Base-by-base conservation (phyloP, 2,113 vertebrate genomes). In the Rhinoptilus africanus region DNA sequence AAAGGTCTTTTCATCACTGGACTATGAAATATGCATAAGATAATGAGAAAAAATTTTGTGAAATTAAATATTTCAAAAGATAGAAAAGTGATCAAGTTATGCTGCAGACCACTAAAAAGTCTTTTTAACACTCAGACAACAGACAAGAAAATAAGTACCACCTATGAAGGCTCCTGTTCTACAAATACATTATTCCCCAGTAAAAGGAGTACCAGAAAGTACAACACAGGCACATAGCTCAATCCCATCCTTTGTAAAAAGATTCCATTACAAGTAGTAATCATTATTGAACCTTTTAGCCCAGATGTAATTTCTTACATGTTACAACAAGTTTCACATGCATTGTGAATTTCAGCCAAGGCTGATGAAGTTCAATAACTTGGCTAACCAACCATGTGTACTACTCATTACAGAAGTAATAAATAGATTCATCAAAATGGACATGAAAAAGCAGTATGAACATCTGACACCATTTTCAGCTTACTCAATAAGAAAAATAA, bases 301-400 rank as follows among this genome's bases (percentile, higher is more conserved):
- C 98, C 97, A 98, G 97, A 97, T 98, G 96, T 97, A 98, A 98
- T 98, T 98, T 98, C 98, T 98, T 98, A 98, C 98, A 98, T 88
- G 97, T 98, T 99, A 98, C 98, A 98, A 98, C 97, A 98, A 98
- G 98, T 99, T 98, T 98, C 98, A 97, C 98, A 96, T 93, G 96
- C 98, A 95, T 93, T 98, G 97, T 97, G 98, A 98, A 97, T 98
- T 98, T 98, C 97, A 99, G 98, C 98, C 98, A 98, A 98, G 98
- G 99, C 97, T 99, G 99, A 99, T 98, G 98, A 99, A 99, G 98
- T 99, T 99, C 98, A 99, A 98, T 99, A 99, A 99, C 99, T 98
- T 98, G 98, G 98, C 98, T 99, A 99, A 99, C 99, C 98, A 99
- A 99, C 98, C 98, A 97, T 98, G 98, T 98, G 98, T 98, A 98